Percentiles rank a stretch among this genome's conserved stretches.
These are phyloP conservation scores for Zeugodacus cucurbitae DNA, from an alignment of 1,140 invertebrate genomes.

Conservation along the genomic window DNA sequence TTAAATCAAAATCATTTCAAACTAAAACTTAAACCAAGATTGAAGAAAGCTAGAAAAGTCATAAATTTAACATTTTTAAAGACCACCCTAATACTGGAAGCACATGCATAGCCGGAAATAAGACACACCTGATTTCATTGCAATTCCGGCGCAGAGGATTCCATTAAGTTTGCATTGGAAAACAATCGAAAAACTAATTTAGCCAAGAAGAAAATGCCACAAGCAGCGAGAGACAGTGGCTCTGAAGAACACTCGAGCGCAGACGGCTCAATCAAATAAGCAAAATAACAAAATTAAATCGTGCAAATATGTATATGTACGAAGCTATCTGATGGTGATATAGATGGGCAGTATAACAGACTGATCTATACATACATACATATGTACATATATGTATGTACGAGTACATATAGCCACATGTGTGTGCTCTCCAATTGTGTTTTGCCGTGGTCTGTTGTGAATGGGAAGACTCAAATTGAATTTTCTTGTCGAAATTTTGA, in stretches of 20 bases:
- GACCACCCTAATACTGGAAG: too few relatives aligned
- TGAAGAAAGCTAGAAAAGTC: too few relatives aligned
- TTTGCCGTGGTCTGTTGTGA: not conserved
- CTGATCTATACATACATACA: too few relatives aligned
- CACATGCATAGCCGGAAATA: not conserved
- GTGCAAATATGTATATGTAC: not conserved
- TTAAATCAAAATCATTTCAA: too few relatives aligned
- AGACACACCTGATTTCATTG: not conserved
- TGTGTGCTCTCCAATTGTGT: too few relatives aligned
- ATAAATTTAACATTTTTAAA: too few relatives aligned
- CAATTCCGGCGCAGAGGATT: constrained; percentile 2
- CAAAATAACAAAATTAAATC: not conserved
- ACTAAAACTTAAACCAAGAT: too few relatives aligned
- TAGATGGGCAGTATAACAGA: not conserved
- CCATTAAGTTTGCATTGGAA: not conserved
- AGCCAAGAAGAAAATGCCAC: not conserved
- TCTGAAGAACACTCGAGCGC: not conserved
- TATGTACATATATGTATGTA: not conserved
- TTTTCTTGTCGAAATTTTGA: not conserved
- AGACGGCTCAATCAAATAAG: constrained; percentile 11
- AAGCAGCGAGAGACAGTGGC: not conserved
- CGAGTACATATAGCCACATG: too few relatives aligned
- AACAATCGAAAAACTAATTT: constrained; percentile 21
- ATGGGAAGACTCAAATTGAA: not conserved
- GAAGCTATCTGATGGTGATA: not conserved